Conservation (phyloP, 2,888 invertebrate genomes). For the Rhamnusium bicolor region DNA sequence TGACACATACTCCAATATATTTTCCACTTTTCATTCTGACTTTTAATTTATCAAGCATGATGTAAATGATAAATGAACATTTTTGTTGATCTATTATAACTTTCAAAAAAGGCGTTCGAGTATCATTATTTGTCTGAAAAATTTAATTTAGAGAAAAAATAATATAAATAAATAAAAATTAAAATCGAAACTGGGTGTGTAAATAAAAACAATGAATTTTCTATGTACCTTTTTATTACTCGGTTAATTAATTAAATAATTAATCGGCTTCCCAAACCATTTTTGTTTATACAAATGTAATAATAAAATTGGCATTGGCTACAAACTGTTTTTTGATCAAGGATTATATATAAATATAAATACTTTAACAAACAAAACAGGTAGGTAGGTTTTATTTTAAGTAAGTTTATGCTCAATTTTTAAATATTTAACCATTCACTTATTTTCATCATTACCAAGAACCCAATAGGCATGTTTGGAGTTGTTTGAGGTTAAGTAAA, state of each 20-base stretch:
- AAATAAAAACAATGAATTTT: too few relatives aligned
- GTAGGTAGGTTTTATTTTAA: background rate
- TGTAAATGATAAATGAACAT: background rate
- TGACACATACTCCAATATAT: background rate
- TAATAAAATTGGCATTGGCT: conserved; percentile 14
- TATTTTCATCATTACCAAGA: background rate
- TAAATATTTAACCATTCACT: background rate
- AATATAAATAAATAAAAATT: too few relatives aligned
- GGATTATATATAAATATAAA: background rate
- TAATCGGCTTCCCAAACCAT: background rate
- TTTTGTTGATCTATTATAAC: too few relatives aligned
- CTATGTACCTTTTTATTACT: too few relatives aligned
- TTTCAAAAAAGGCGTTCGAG: too few relatives aligned
- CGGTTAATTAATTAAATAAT: too few relatives aligned
- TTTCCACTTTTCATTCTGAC: too few relatives aligned
- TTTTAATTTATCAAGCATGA: too few relatives aligned
- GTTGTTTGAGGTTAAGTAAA: conserved; percentile 41
- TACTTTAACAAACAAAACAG: background rate
- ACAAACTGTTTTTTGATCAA: background rate
- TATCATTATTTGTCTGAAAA: too few relatives aligned
- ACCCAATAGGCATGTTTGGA: conserved; percentile 1
- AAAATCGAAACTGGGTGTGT: too few relatives aligned
- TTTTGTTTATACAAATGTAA: background rate
- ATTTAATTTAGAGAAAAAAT: too few relatives aligned
- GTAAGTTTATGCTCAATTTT: background rate